phyloP scores from a whole-genome alignment of 2,797 vertebrate species.

The Pseudochromis fuscus region DNA sequence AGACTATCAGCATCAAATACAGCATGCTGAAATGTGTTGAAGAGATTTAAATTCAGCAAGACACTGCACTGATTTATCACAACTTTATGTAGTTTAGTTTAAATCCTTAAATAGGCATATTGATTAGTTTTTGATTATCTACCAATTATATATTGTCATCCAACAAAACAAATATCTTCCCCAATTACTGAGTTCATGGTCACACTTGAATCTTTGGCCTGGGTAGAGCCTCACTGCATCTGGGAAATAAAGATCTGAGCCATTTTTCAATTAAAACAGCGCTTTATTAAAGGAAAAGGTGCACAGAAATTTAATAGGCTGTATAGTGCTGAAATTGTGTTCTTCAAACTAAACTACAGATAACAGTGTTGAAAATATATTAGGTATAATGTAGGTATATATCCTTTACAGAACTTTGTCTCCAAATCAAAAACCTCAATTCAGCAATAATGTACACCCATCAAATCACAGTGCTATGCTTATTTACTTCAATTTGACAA shows the following conservation, averaged over 20 bases:
- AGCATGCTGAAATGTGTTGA: conserved; percentile 21
- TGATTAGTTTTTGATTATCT: too few species aligned
- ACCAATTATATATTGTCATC: too few species aligned
- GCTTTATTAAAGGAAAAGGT: conserved; percentile 79
- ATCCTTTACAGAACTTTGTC: conserved; percentile 25
- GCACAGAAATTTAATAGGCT: conserved; percentile 56
- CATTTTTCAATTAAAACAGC: conserved; percentile 49
- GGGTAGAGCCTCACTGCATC: not conserved
- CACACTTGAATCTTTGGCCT: not conserved
- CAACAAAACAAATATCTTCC: too few species aligned
- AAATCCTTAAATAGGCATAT: too few species aligned
- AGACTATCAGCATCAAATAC: conserved; percentile 3
- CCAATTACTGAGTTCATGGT: too few species aligned
- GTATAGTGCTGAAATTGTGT: conserved; percentile 31
- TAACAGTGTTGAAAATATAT: conserved; percentile 54
- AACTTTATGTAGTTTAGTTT: too few species aligned
- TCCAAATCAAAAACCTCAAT: conserved; percentile 41
- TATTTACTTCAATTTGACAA: conserved; percentile 37
- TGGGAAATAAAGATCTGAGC: conserved; percentile 33
- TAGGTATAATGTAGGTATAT: too few species aligned
- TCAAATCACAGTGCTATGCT: conserved; percentile 67
- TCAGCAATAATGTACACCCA: conserved; percentile 37
- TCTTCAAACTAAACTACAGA: conserved; percentile 46
- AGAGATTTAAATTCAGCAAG: conserved; percentile 36
- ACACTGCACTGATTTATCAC: too few species aligned